phyloP scores from a whole-genome alignment of 2,888 invertebrate species.

The Leptinotarsa haldemani region DNA sequence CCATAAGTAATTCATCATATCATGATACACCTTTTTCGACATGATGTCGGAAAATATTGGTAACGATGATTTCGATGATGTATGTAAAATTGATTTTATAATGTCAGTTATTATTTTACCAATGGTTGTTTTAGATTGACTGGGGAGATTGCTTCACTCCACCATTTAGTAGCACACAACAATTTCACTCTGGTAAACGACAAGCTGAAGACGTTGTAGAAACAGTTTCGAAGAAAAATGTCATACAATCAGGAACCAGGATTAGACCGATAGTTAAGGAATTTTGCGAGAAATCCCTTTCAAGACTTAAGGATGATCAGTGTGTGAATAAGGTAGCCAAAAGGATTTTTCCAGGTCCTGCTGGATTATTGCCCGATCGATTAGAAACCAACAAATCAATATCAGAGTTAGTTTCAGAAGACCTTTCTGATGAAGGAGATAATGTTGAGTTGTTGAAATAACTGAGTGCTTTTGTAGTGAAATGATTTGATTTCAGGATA shows the following conservation, averaged over 20 bases:
- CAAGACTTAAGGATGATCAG: neutral
- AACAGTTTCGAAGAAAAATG: slow-evolving; percentile 27
- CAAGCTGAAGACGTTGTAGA: slow-evolving; percentile 12
- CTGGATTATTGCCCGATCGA: slow-evolving; percentile 51
- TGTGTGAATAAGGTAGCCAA: slow-evolving; percentile 43
- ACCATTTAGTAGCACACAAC: slow-evolving; percentile 35
- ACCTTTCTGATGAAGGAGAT: slow-evolving; percentile 11
- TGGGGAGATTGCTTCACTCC: slow-evolving; percentile 35
- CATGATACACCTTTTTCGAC: neutral
- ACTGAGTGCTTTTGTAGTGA: neutral
- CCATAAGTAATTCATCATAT: neutral
- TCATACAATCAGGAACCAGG: slow-evolving; percentile 18
- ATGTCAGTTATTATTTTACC: neutral
- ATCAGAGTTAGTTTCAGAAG: slow-evolving; percentile 34
- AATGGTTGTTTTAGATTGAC: slow-evolving; percentile 29
- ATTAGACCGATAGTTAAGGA: neutral
- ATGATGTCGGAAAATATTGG: slow-evolving; percentile 17
- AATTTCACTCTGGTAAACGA: slow-evolving; percentile 21
- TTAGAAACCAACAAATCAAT: slow-evolving; percentile 33
- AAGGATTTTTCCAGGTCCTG: slow-evolving; percentile 55
- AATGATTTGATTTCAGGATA: slow-evolving; percentile 31
- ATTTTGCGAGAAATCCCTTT: slow-evolving; percentile 9
- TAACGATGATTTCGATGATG: slow-evolving; percentile 23
- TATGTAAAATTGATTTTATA: neutral
- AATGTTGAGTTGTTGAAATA: slow-evolving; percentile 17